Base-by-base conservation (phyloP, 64 coral and sea anemone genomes). In the Astreopora myriophthalma region DNA sequence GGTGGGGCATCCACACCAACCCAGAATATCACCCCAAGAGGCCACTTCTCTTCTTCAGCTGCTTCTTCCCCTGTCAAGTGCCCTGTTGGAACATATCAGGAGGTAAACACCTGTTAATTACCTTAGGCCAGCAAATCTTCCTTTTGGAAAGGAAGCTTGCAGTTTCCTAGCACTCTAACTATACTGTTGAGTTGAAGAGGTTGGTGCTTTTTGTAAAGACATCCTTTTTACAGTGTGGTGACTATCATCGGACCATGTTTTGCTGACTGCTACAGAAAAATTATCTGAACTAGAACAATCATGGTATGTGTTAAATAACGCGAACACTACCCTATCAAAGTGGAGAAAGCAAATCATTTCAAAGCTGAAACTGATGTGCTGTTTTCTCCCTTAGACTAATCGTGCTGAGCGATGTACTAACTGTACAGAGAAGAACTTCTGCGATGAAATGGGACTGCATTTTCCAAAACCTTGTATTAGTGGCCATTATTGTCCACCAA, bases 61-160 rank as follows among this genome's bases (percentile, higher is more conserved):
- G 79, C 94, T 4, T 76, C 90, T 14, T 80, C 90, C 46, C 79
- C 80, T 16, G 31, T 72, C 35, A 22, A 78, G 34, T 99, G 97
- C 81, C 94, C 87, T 81, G 97, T 99, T 48, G 97, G 97, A 30
- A 96, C 90, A 20, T 99, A 93, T 64, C 97, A 99, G 64, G 80
- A 89, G 90, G 96, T 98, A 90, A 32, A 20, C 61, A 85, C 14
- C 17, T 5, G 46, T 49, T 19, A 55, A 19, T 55, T 55, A 55
- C 51, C 51, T 55, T 55, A 14, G 51, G 13, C 13, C 3, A 3
- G 51, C 17, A 55, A 19, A 16, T 55, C 12, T 14, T 8, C 6
- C 6, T 55, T 55, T 13, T 55, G 17, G 17, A 16, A n/a, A 44
- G 11, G 6, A 61, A 61, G 19, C 57, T 22, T 61, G 57, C 19